These are phyloP conservation scores for Calliopum simillimum DNA, from an alignment of 2,888 invertebrate genomes.

Conservation along the genomic window DNA sequence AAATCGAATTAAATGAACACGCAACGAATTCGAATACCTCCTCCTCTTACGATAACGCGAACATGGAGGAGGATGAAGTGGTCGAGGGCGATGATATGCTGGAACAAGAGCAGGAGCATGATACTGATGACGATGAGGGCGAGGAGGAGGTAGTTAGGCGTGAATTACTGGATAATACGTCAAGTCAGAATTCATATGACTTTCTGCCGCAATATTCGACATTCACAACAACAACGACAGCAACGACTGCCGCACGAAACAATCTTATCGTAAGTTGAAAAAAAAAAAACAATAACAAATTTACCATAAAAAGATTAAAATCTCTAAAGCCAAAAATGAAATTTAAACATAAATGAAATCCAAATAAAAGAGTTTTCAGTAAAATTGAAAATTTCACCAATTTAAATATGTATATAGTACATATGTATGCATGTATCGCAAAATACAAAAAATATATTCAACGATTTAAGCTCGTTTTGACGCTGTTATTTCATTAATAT, in stretches of 20 bases:
- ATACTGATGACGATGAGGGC: too few relatives aligned
- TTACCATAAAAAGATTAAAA: too few relatives aligned
- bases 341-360: too few relatives aligned
- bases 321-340: too few relatives aligned
- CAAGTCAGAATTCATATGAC: slow-evolving; percentile 40
- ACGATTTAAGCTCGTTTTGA: too few relatives aligned
- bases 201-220: slow-evolving; percentile 58
- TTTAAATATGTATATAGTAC: too few relatives aligned
- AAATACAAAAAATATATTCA: too few relatives aligned
- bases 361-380: too few relatives aligned
- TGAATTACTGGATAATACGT: slow-evolving; percentile 21
- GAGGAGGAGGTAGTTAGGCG: neutral
- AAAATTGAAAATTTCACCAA: too few relatives aligned
- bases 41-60: neutral
- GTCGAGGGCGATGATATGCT: slow-evolving; percentile 7
- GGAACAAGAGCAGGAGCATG: slow-evolving; percentile 2
- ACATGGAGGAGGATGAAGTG: slow-evolving; percentile 20
- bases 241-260: slow-evolving; percentile 55
- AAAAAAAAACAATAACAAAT: too few relatives aligned
- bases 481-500: too few relatives aligned
- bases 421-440: too few relatives aligned
- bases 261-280: slow-evolving; percentile 63
- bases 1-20: slow-evolving; percentile 9
- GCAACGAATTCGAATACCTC: slow-evolving; percentile 16
- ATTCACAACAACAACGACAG: slow-evolving; percentile 51